Evolutionary conservation across 2,797 vertebrate species (phyloP).

Genomic region (Sylvia borin): DNA sequence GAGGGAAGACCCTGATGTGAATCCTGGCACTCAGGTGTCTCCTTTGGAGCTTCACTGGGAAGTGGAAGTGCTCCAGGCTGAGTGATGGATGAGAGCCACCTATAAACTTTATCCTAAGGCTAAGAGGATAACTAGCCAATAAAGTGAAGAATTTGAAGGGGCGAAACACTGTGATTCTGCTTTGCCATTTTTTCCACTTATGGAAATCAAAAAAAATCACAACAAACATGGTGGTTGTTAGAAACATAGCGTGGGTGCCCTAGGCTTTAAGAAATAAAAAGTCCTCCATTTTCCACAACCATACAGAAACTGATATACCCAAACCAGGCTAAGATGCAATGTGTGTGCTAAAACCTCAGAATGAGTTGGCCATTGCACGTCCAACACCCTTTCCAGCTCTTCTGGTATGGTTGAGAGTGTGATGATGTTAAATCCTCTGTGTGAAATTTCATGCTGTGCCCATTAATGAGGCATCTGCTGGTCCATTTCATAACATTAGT

Average conservation of each 20-base stretch:
- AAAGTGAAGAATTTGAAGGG: not conserved
- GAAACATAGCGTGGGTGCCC: fast-evolving
- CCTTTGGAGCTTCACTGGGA: not conserved
- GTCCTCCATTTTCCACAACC: fast-evolving
- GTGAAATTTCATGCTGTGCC: not conserved
- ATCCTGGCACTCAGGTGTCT: fast-evolving
- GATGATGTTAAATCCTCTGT: not conserved
- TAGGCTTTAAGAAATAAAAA: not conserved
- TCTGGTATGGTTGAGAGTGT: not conserved
- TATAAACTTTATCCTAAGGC: not conserved
- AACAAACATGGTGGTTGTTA: not conserved
- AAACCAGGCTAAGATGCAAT: not conserved
- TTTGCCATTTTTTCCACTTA: not conserved
- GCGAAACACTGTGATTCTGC: not conserved
- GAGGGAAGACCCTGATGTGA: not conserved
- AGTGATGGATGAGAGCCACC: fast-evolving
- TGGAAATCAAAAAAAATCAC: fast-evolving
- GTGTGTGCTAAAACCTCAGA: not conserved
- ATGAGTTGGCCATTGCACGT: not conserved
- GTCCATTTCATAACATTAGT: slow-evolving; percentile 29
- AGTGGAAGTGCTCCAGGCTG: not conserved
- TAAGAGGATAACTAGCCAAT: not conserved
- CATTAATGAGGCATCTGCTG: slow-evolving; percentile 1
- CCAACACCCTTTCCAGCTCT: not conserved
- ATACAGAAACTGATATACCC: fast-evolving